These are phyloP conservation scores for Trachelipus rathkii DNA, from an alignment of 1,140 invertebrate species.

Conservation along the genomic window DNA sequence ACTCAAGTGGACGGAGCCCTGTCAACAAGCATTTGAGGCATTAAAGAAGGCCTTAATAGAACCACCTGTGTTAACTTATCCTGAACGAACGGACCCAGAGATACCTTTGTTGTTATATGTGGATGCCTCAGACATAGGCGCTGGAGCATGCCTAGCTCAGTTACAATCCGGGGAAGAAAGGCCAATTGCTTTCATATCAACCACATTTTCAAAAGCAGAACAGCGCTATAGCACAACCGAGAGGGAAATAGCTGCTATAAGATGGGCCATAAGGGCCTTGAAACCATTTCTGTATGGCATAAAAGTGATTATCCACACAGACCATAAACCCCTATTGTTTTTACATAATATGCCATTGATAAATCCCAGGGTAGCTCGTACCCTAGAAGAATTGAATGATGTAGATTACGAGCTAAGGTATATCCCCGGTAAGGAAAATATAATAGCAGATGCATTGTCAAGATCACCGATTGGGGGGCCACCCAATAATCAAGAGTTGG, in stretches of 20 bases:
- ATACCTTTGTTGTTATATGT: background rate
- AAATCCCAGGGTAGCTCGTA: too few species aligned
- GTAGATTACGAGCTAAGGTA: too few species aligned
- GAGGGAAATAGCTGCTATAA: background rate
- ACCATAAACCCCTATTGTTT: slow-evolving; percentile 2
- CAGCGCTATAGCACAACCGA: background rate
- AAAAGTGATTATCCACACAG: slow-evolving; percentile 7
- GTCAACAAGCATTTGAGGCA: background rate
- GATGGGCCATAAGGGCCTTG: slow-evolving; percentile 1
- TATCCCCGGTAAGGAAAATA: too few species aligned
- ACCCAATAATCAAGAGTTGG: too few species aligned
- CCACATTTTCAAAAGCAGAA: background rate
- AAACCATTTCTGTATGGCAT: slow-evolving; percentile 6
- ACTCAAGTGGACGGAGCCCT: background rate
- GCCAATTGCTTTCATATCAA: background rate
- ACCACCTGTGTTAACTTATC: background rate
- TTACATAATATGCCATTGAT: slow-evolving; percentile 18
- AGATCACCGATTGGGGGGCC: too few species aligned
- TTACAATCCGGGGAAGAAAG: background rate
- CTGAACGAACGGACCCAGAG: background rate
- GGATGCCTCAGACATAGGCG: background rate
- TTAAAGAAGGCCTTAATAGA: background rate
- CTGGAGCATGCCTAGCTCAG: background rate
- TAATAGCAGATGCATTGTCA: too few species aligned
- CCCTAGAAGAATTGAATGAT: too few species aligned